Percentiles rank a stretch among this genome's conserved stretches.
Conservation (phyloP, 64 coral and sea anemone genomes). For the Pachyseris speciosa region DNA sequence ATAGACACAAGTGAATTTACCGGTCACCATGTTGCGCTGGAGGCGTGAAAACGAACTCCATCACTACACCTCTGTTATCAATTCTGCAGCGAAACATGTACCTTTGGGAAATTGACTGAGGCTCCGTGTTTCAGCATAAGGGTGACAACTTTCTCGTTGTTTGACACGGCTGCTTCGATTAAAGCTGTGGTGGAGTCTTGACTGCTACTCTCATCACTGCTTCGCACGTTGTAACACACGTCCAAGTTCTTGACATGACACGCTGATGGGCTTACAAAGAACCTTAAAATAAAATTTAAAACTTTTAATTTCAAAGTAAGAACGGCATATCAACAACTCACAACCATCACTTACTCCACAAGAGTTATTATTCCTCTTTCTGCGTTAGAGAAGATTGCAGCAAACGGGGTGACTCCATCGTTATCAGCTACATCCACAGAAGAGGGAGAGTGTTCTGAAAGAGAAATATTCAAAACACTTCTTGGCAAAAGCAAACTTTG, state of each 20-base stretch:
- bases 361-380: slow-evolving; percentile 38
- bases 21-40: no score
- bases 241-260: slow-evolving; percentile 70
- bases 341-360: slow-evolving; percentile 62
- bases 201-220: neutral
- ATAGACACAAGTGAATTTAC: no score
- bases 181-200: slow-evolving; percentile 84
- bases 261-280: slow-evolving; percentile 1
- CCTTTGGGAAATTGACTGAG: slow-evolving; percentile 76
- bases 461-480: no score
- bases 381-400: slow-evolving; percentile 74
- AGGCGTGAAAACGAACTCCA: no score
- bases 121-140: slow-evolving; percentile 72
- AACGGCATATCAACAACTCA: no score
- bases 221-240: slow-evolving; percentile 77
- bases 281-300: neutral
- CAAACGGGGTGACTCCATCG: slow-evolving; percentile 72
- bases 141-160: slow-evolving; percentile 43
- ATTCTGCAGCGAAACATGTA: no score
- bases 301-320: no score
- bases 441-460: slow-evolving; percentile 59
- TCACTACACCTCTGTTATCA: no score
- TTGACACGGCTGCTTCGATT: slow-evolving; percentile 61
- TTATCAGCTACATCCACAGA: slow-evolving; percentile 62
- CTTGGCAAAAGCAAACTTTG: no score